Base-by-base conservation (phyloP, 92 coral and sea anemone genomes). In the Phenganax subtilis region DNA sequence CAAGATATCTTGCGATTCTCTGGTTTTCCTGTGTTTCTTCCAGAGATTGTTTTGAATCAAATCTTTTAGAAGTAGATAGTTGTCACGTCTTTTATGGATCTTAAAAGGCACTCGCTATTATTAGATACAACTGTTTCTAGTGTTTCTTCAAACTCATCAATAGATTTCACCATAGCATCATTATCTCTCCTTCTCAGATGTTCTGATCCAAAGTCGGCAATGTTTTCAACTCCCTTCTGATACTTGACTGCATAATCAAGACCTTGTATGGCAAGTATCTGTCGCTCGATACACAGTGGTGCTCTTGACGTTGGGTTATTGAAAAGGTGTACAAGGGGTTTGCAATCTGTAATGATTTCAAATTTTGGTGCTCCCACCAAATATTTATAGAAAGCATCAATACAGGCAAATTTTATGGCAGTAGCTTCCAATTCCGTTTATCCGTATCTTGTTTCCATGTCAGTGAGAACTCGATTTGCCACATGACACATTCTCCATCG, bases 241-340 rank as follows among this genome's bases (percentile, higher is more conserved):
- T 67, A 10, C 31, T 20, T 27, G 1, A 67, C 72, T 9, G 12
- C 51, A 31, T 67, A 14, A 2, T 67, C 72, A 3, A 67, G 25
- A 14, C 72, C 72, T 67, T 67, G 72, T 1, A 67, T 67, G 6
- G 72, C 72, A n/a, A 57, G 63, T 1, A 57, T 57, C 63, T 57
- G 63, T 57, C 63, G 17, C 63, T 11, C 63, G 63, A 57, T 57
- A n/a, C 17, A 7, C 8, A 7, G 63, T 8, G 12, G 47, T 37
- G 47, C 47, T 37, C 47, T 37, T 5, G 47, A 37, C 5, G 47
- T 37, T 5, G 5, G 47, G 63, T 12, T 57, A 57, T 57, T 57
- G 7, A n/a, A 57, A 3, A 57, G 63, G 7, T 57, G 63, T 7
- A 57, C 63, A 57, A 57, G 63, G 12, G 63, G 63, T 7, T 57